Percentiles rank a stretch among this genome's conserved stretches.
Conservation (phyloP, 2,113 vertebrate genomes). For the Tachysurus fulvidraco region DNA sequence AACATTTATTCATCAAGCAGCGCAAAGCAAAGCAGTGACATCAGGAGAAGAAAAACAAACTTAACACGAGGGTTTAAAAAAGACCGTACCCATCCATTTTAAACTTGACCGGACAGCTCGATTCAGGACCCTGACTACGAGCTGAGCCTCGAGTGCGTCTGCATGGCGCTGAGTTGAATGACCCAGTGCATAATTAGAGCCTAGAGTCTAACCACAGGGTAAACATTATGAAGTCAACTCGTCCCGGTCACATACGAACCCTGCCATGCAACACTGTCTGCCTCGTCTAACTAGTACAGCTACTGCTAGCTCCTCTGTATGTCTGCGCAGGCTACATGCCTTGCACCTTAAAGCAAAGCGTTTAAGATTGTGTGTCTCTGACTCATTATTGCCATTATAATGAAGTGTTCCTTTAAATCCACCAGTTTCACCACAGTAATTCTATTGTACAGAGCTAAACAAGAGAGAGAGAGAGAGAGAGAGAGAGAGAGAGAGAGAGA, state of each 20-base stretch:
- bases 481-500: not conserved
- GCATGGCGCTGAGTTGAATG: slow-evolving; percentile 52
- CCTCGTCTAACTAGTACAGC: slow-evolving; percentile 11
- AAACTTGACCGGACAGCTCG: not conserved
- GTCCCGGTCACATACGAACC: slow-evolving; percentile 40
- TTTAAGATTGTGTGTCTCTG: not conserved
- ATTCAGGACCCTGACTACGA: slow-evolving; percentile 57
- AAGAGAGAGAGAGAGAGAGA: not conserved
- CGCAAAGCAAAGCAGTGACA: slow-evolving; percentile 25
- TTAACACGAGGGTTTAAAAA: slow-evolving; percentile 12
- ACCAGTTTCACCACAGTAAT: not conserved
- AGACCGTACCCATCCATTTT: slow-evolving; percentile 20
- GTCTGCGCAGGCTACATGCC: slow-evolving; percentile 8
- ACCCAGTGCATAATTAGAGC: slow-evolving; percentile 57
- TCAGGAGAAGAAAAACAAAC: slow-evolving; percentile 30
- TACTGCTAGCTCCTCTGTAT: slow-evolving; percentile 3
- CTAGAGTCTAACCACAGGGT: slow-evolving; percentile 55
- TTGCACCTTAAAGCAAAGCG: not conserved
- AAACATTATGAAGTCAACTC: slow-evolving; percentile 52
- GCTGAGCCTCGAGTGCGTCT: slow-evolving; percentile 47
- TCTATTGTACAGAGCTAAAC: slow-evolving; percentile 28
- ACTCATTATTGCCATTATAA: not conserved
- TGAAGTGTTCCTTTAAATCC: not conserved
- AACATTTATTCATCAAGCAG: slow-evolving; percentile 4
- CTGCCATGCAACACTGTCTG: slow-evolving; percentile 38